phyloP scores from a whole-genome alignment of 1,140 invertebrate species.

The Temnothorax curvispinosus region DNA sequence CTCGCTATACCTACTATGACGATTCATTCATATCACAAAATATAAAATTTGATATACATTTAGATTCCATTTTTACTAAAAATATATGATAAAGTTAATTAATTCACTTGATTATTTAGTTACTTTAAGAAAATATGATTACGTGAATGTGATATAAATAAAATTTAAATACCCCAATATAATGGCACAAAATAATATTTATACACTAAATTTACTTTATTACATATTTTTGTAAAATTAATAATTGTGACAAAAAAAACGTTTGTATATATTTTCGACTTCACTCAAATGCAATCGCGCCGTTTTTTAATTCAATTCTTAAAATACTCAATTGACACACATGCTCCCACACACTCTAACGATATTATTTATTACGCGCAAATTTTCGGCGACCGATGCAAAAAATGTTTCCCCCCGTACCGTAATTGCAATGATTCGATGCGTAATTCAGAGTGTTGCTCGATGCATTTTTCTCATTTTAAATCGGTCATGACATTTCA shows the following conservation, averaged over 20 bases:
- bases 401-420: constrained; percentile 18
- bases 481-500: constrained; percentile 71
- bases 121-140: not conserved
- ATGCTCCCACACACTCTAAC: not conserved
- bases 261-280: not conserved
- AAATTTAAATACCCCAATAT: too few relatives aligned
- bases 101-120: not conserved
- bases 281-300: not conserved
- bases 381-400: constrained; percentile 14
- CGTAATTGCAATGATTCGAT: constrained; percentile 51
- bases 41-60: not conserved
- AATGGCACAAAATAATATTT: too few relatives aligned
- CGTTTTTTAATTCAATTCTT: not conserved
- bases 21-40: not conserved
- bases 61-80: not conserved
- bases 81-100: not conserved
- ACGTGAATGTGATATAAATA: not conserved
- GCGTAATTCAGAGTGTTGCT: constrained; percentile 62
- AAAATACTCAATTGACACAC: constrained; percentile 22
- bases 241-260: constrained; percentile 2
- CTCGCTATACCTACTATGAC: not conserved
- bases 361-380: constrained; percentile 27
- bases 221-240: constrained; percentile 5
- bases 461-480: constrained; percentile 70
- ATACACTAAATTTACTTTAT: too few relatives aligned